These are phyloP conservation scores for Rhinopomastus cyanomelas DNA, from an alignment of 2,113 vertebrate species.

Conservation along the genomic window DNA sequence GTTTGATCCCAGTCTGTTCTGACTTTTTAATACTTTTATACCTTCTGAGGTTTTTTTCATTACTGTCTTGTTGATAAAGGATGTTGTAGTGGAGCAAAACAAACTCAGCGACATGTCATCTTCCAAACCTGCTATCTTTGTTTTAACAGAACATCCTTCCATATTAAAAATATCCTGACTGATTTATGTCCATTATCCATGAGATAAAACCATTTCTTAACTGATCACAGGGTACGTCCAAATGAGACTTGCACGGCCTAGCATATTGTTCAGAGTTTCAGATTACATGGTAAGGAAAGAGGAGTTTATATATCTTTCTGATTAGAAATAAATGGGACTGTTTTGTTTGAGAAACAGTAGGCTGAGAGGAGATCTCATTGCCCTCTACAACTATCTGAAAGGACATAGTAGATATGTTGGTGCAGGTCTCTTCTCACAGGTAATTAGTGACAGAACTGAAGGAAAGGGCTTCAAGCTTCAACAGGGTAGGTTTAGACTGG, in stretches of 20 bases:
- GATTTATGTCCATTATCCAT: not conserved
- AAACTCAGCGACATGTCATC: not conserved
- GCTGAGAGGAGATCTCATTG: no score
- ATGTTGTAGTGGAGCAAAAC: not conserved
- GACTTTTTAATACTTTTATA: not conserved
- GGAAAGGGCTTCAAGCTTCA: no score
- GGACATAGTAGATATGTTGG: no score
- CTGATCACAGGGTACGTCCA: not conserved
- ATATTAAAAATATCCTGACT: slow-evolving; percentile 31
- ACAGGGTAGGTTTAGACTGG: no score
- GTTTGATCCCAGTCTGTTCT: not conserved
- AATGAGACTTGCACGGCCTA: not conserved
- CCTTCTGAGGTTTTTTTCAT: not conserved
- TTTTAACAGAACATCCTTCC: slow-evolving; percentile 41
- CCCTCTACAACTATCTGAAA: no score
- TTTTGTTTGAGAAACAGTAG: no score
- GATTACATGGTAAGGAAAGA: not conserved
- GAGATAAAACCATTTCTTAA: not conserved
- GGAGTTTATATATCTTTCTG: not conserved
- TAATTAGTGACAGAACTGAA: no score
- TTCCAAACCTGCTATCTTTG: slow-evolving; percentile 17
- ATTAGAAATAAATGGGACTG: slow-evolving; percentile 4
- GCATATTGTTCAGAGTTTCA: not conserved
- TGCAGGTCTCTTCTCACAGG: no score
- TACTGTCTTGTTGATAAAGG: not conserved